phyloP scores from a whole-genome alignment of 1,140 invertebrate species.

The Oryctes rhinoceros region DNA sequence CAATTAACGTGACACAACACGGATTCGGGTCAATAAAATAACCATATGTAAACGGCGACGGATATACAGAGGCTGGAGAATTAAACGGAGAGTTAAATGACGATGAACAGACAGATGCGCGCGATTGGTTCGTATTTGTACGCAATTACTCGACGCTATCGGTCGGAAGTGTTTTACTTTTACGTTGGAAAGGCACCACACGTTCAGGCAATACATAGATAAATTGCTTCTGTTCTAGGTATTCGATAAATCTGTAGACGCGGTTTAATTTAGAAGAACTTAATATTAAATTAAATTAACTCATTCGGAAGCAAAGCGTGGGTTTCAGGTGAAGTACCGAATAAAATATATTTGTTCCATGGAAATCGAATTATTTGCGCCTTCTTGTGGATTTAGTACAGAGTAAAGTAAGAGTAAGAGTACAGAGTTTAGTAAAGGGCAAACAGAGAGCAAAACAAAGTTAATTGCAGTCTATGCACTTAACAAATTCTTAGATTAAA shows the following conservation, averaged over 20 bases:
- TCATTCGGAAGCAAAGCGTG: not conserved
- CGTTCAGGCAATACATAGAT: not conserved
- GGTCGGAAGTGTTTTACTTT: constrained; percentile 27
- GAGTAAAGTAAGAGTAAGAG: too few relatives aligned
- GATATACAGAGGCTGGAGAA: not conserved
- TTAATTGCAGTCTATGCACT: too few relatives aligned
- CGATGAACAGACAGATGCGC: constrained; percentile 1
- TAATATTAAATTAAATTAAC: not conserved
- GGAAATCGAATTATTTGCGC: too few relatives aligned
- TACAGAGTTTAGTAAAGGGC: too few relatives aligned
- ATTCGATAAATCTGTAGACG: too few relatives aligned
- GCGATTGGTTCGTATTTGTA: constrained; percentile 20
- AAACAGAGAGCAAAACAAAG: too few relatives aligned
- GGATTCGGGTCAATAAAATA: constrained; percentile 30
- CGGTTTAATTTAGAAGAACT: too few relatives aligned
- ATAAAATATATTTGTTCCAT: not conserved
- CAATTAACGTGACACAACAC: constrained; percentile 34
- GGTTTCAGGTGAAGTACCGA: not conserved
- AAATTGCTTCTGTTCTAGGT: not conserved
- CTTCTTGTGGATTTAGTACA: too few relatives aligned
- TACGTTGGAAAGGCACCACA: not conserved
- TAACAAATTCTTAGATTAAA: too few relatives aligned
- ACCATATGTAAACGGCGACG: constrained; percentile 26
- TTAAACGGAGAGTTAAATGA: constrained; percentile 26
- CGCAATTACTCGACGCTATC: constrained; percentile 11